Evolutionary conservation across 92 coral and sea anemone species (phyloP).

Genomic region (Paragorgia papillata): DNA sequence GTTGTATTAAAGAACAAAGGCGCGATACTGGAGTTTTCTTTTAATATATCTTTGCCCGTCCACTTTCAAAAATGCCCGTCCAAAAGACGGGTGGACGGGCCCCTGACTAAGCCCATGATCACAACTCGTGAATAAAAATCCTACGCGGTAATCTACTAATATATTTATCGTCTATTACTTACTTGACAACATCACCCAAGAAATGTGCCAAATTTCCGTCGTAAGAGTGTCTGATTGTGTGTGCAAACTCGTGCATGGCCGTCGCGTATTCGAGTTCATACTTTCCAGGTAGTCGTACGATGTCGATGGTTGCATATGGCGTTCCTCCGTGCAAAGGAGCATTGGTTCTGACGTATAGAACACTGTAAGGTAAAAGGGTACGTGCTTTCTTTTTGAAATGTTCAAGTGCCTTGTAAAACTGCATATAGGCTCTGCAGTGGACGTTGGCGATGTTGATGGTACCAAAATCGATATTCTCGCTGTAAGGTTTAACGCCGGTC

Average conservation of each 20-base stretch:
- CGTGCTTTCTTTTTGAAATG: neutral
- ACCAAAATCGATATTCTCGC: constrained; percentile 16
- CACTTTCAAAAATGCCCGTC: no score
- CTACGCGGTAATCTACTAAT: no score
- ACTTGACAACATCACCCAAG: constrained; percentile 15
- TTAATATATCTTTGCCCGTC: no score
- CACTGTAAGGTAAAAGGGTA: neutral
- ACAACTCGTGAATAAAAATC: no score
- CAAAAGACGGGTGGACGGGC: no score
- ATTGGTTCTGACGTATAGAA: constrained; percentile 22
- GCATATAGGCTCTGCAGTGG: constrained; percentile 35
- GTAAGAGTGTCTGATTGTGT: constrained; percentile 36
- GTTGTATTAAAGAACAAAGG: no score
- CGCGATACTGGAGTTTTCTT: no score
- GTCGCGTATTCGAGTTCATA: neutral
- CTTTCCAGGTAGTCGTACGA: constrained; percentile 22
- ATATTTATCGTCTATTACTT: neutral
- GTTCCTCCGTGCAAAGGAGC: constrained; percentile 38
- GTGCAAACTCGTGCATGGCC: constrained; percentile 44
- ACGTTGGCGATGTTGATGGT: constrained; percentile 10
- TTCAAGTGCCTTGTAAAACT: constrained; percentile 38
- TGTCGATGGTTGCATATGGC: constrained; percentile 27
- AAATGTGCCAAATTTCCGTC: constrained; percentile 38
- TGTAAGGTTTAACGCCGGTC: neutral
- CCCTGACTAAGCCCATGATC: no score